Evolutionary conservation across 2,797 vertebrate species (phyloP).

Genomic region (Hylomyscus alleni): DNA sequence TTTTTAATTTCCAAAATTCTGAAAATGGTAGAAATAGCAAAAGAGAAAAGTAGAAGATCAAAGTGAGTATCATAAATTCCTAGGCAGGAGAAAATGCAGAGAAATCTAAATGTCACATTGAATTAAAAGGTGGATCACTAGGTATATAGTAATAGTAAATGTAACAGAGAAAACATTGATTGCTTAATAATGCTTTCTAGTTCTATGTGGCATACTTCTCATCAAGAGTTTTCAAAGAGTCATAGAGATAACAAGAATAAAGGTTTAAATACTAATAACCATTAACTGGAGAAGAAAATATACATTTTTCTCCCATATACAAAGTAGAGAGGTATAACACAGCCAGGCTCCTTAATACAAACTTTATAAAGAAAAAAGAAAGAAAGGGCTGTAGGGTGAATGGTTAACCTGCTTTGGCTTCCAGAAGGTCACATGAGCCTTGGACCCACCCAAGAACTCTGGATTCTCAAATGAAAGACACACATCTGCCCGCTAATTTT

Average conservation of each 20-base stretch:
- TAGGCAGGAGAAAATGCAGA: not conserved
- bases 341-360: not conserved
- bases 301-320: not conserved
- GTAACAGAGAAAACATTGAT: not conserved
- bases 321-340: not conserved
- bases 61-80: not conserved
- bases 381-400: not conserved
- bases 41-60: not conserved
- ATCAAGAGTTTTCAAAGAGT: not conserved
- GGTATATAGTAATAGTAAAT: not conserved
- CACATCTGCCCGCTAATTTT: not conserved
- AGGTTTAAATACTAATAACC: not conserved
- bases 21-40: not conserved
- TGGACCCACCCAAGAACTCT: not conserved
- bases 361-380: not conserved
- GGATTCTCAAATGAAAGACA: not conserved
- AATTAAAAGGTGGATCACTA: not conserved
- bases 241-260: not conserved
- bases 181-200: not conserved
- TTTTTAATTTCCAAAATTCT: not conserved
- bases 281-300: not conserved
- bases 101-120: not conserved
- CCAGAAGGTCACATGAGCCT: rapidly evolving
- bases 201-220: not conserved
- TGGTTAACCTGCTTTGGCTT: not conserved